Base-by-base conservation (phyloP, 1,140 invertebrate genomes). In the Euschistus heros region DNA sequence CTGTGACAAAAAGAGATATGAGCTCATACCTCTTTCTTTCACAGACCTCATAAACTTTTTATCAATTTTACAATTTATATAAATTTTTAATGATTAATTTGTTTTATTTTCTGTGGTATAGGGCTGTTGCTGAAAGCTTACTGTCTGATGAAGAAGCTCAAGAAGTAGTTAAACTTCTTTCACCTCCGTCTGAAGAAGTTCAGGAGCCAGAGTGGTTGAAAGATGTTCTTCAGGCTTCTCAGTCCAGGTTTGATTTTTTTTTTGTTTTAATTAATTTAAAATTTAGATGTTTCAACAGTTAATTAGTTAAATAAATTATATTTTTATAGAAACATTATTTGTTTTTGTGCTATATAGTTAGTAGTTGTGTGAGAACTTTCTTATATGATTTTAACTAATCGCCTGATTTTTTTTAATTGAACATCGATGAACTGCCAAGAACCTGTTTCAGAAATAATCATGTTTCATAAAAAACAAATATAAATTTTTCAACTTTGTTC, bases 71-170 rank as follows among this genome's bases (percentile, higher is more conserved):
- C 7, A 20, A 50, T 50, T 22, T 50, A 4, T 20, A n/a, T 20
- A 22, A 50, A 50, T 50, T 20, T 50, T 6, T 50, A 47, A 50
- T 20, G 47, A 50, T 50, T 50, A 50, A 50, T 17, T 4, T 20
- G 14, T 6, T 44, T 44, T 2, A 6, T 50, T 20, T 50, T 50
- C 6, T n/a, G 10, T 50, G n/a, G 14, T 20, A 18, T 50, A 50
- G 47, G 62, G 57, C 67, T 54, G 68, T 64, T 62, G 66, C 87
- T 81, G 86, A 88, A 75, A 81, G 83, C 70, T 75, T 91, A 70
- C 78, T 91, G 71, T 89, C 87, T 52, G 88, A 92, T 73, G 89
- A 92, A 77, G 88, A 91, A 77, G 87, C 89, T 62, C 86, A 88
- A 74, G 87, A 91, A 81, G 87, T 91, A 68, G 85, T 86, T 68